Percentiles rank a stretch among this genome's conserved stretches.
Conservation (phyloP, 2,888 invertebrate species). For the Trissoscelio sp. region DNA sequence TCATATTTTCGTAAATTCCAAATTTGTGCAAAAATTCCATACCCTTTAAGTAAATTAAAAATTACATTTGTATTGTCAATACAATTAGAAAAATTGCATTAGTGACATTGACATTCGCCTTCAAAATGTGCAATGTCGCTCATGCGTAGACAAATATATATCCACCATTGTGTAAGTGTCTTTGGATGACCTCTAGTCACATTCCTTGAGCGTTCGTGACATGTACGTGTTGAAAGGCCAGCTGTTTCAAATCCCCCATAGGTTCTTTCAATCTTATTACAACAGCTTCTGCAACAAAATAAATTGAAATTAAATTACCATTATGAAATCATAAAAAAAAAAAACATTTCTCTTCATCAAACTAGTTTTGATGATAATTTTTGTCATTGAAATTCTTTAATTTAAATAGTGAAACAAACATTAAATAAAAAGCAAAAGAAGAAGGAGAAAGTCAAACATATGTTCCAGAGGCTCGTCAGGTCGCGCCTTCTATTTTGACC, state of each 20-base stretch:
- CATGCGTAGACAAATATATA: slow-evolving; percentile 39
- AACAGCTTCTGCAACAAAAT: background rate
- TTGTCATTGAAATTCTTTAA: background rate
- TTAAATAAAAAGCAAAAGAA: slow-evolving; percentile 1
- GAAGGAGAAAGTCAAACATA: background rate
- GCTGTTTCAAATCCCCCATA: background rate
- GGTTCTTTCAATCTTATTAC: background rate
- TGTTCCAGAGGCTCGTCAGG: slow-evolving; percentile 26
- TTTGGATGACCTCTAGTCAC: slow-evolving; percentile 56
- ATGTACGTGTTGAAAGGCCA: background rate
- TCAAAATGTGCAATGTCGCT: slow-evolving; percentile 10
- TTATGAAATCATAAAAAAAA: no score
- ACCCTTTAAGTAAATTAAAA: no score
- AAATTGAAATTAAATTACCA: background rate
- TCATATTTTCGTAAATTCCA: no score
- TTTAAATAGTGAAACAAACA: background rate
- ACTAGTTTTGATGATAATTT: no score
- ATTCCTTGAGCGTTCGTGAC: slow-evolving; percentile 16
- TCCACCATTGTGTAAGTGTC: slow-evolving; percentile 44
- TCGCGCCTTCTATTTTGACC: slow-evolving; percentile 41
- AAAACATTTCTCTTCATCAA: no score
- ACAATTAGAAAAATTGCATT: background rate
- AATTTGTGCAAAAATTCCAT: no score
- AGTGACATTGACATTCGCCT: slow-evolving; percentile 43
- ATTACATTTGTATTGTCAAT: no score